Percentiles rank a stretch among this genome's conserved stretches.
phyloP scores from a whole-genome alignment of 2,113 vertebrate species.

The Gopherus evgoodei region DNA sequence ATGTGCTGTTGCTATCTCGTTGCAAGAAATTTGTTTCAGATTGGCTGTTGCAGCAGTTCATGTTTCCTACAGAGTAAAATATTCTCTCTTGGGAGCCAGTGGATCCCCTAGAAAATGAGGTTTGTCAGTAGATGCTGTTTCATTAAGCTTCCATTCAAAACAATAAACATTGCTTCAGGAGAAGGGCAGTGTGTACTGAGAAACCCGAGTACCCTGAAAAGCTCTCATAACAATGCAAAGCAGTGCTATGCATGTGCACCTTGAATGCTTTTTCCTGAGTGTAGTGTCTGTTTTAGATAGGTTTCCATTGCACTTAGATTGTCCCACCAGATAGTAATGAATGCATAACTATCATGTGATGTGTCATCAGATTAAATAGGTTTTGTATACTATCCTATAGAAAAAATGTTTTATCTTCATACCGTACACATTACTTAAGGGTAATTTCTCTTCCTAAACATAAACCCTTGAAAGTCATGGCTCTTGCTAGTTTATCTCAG shows the following conservation, averaged over 20 bases:
- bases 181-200: not conserved
- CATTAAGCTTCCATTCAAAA: constrained; percentile 17
- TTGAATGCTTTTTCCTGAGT: not conserved
- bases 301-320: not conserved
- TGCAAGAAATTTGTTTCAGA: not conserved
- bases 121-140: not conserved
- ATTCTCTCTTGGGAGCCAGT: not conserved
- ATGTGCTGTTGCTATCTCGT: not conserved
- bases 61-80: not conserved
- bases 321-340: not conserved
- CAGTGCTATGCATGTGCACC: not conserved
- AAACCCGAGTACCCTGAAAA: not conserved
- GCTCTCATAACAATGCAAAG: not conserved
- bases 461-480: not conserved
- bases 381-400: not conserved
- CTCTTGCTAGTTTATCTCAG: not conserved
- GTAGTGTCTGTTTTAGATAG: not conserved
- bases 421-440: not conserved
- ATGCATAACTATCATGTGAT: not conserved
- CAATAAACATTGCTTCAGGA: not conserved
- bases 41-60: not conserved
- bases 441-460: not conserved
- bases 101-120: not conserved
- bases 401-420: not conserved
- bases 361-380: not conserved